These are phyloP conservation scores for Vanessa cardui DNA, from an alignment of 2,888 invertebrate genomes.

Conservation along the genomic window DNA sequence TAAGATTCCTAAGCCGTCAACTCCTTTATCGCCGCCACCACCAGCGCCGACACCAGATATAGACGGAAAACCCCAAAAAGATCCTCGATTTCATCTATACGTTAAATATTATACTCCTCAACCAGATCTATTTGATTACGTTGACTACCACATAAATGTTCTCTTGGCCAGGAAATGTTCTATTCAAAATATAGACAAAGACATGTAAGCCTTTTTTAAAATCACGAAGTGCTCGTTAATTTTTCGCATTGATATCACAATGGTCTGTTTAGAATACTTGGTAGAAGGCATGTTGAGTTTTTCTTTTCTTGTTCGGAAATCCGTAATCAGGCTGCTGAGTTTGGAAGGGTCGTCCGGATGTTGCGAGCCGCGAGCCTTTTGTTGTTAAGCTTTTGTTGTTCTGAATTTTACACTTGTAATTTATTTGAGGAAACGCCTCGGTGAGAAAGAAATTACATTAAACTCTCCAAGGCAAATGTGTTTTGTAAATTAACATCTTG, in stretches of 20 bases:
- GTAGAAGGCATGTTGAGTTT: conserved; percentile 53
- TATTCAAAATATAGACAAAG: conserved; percentile 56
- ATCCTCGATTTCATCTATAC: conserved; percentile 72
- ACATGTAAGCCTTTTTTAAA: conserved; percentile 40
- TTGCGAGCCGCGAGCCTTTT: conserved; percentile 81
- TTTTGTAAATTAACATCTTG: conserved; percentile 78
- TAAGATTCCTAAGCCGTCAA: conserved; percentile 47
- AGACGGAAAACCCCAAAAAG: conserved; percentile 47
- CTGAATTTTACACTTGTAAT: conserved; percentile 83
- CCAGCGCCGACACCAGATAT: conserved; percentile 55
- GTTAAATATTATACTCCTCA: conserved; percentile 70
- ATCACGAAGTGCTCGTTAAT: conserved; percentile 41
- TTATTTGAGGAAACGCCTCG: conserved; percentile 82
- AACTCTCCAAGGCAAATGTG: conserved; percentile 80
- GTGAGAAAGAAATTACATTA: conserved; percentile 80
- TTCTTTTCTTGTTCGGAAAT: conserved; percentile 79
- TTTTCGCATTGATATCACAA: conserved; percentile 50
- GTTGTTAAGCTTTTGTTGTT: conserved; percentile 82
- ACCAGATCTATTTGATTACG: conserved; percentile 71
- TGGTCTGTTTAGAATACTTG: conserved; percentile 62
- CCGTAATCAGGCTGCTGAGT: conserved; percentile 82
- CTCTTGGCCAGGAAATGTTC: conserved; percentile 62
- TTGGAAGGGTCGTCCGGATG: conserved; percentile 82
- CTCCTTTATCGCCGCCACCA: conserved; percentile 44
- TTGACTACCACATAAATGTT: conserved; percentile 70